Conservation (phyloP, 2,888 invertebrate species). For the Drosophila mayaguana region DNA sequence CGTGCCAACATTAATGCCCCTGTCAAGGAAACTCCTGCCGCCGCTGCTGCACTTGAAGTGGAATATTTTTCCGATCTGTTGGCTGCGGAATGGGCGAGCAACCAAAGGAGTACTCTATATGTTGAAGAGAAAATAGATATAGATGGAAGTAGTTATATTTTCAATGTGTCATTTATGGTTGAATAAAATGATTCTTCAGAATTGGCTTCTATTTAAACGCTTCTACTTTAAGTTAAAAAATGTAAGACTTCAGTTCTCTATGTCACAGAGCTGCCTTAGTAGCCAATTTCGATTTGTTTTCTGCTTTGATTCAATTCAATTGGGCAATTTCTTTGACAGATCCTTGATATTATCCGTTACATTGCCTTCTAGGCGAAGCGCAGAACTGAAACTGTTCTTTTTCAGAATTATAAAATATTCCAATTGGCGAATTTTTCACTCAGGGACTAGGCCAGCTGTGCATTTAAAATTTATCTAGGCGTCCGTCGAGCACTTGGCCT, state of each 20-base stretch:
- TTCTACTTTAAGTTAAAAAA: no score
- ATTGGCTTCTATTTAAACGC: no score
- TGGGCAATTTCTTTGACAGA: no score
- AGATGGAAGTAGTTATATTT: background rate
- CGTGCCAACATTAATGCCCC: conserved; percentile 67
- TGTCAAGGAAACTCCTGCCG: conserved; percentile 45
- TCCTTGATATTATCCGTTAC: background rate
- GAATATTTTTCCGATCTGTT: conserved; percentile 1
- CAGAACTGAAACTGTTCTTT: background rate
- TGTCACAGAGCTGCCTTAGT: no score
- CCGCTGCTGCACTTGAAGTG: conserved; percentile 24
- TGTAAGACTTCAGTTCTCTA: no score
- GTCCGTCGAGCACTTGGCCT: background rate
- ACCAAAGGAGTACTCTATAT: background rate
- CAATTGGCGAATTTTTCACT: background rate
- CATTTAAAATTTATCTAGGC: background rate
- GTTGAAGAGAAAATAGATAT: background rate
- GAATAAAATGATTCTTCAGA: no score
- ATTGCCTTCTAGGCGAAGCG: background rate
- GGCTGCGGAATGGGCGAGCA: background rate
- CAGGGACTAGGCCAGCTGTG: background rate
- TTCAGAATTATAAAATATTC: no score
- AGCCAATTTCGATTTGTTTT: no score
- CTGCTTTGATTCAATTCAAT: no score
- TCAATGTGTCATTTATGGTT: background rate